These are phyloP conservation scores for Syndactyla subalaris DNA, from an alignment of 2,797 vertebrate species.

Conservation along the genomic window DNA sequence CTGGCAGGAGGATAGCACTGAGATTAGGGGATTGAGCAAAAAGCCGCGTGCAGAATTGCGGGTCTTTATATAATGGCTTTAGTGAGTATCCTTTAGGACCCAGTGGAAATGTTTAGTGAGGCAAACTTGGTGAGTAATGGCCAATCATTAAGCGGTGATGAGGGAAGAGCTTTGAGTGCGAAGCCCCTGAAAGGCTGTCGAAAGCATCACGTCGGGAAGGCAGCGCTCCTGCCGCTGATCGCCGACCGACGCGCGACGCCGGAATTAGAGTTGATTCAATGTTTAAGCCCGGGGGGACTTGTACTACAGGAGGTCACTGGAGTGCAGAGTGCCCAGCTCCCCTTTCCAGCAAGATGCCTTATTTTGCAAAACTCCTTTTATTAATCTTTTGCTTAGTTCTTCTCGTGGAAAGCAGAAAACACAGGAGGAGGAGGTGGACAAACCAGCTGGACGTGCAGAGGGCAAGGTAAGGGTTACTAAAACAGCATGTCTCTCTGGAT, in stretches of 20 bases:
- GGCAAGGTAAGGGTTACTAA: constrained; percentile 79
- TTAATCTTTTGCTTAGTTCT: constrained; percentile 80
- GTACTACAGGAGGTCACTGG: constrained; percentile 58
- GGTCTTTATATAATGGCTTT: constrained; percentile 76
- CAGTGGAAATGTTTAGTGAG: constrained; percentile 53
- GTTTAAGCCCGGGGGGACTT: constrained; percentile 61
- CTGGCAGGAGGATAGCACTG: constrained; percentile 54
- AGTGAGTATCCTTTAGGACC: constrained; percentile 70
- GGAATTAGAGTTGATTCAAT: constrained; percentile 64
- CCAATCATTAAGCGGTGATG: constrained; percentile 63
- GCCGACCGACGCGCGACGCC: neutral
- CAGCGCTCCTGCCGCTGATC: neutral
- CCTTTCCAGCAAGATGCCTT: constrained; percentile 79
- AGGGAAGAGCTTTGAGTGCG: neutral
- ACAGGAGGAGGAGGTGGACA: constrained; percentile 84
- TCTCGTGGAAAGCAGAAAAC: constrained; percentile 82
- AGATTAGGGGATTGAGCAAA: constrained; percentile 78
- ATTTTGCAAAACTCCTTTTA: constrained; percentile 76
- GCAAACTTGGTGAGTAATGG: constrained; percentile 64
- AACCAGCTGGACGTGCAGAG: constrained; percentile 79
- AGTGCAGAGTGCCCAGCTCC: constrained; percentile 65
- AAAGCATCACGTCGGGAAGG: constrained; percentile 6
- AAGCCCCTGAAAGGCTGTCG: neutral
- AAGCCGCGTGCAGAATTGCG: constrained; percentile 54
- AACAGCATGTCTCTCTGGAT: rapidly evolving